Conservation (phyloP, 2,797 vertebrate species). For the Enteromius afrohamiltoni region DNA sequence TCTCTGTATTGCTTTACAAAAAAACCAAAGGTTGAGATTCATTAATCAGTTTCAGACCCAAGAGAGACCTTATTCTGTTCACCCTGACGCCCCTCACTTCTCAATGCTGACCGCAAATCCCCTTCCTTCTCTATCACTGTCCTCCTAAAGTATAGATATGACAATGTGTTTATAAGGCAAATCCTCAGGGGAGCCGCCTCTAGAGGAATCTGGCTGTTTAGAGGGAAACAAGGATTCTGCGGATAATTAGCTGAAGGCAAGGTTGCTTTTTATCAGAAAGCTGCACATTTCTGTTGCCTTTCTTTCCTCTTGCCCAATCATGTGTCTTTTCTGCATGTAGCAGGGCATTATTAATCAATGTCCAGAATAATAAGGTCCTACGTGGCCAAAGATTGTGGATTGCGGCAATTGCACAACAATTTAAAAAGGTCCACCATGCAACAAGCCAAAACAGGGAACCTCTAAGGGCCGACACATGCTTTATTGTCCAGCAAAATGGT, state of each 20-base stretch:
- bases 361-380: constrained; percentile 69
- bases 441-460: constrained; percentile 39
- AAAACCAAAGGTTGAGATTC: constrained; percentile 73
- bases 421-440: constrained; percentile 62
- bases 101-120: constrained; percentile 42
- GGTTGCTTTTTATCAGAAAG: constrained; percentile 74
- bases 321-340: constrained; percentile 64
- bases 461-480: constrained; percentile 42
- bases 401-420: constrained; percentile 55
- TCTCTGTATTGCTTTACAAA: constrained; percentile 64
- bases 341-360: constrained; percentile 75
- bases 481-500: constrained; percentile 27
- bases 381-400: constrained; percentile 68
- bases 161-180: constrained; percentile 66
- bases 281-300: constrained; percentile 70
- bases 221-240: constrained; percentile 61
- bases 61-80: constrained; percentile 40
- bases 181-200: constrained; percentile 71
- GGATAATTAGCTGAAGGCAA: constrained; percentile 75
- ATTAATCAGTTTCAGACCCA: constrained; percentile 73
- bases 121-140: constrained; percentile 35
- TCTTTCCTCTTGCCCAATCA: constrained; percentile 60
- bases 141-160: constrained; percentile 66
- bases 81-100: constrained; percentile 30
- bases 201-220: constrained; percentile 68